Conservation (phyloP, 1,140 invertebrate species). For the Coelopa frigida region DNA sequence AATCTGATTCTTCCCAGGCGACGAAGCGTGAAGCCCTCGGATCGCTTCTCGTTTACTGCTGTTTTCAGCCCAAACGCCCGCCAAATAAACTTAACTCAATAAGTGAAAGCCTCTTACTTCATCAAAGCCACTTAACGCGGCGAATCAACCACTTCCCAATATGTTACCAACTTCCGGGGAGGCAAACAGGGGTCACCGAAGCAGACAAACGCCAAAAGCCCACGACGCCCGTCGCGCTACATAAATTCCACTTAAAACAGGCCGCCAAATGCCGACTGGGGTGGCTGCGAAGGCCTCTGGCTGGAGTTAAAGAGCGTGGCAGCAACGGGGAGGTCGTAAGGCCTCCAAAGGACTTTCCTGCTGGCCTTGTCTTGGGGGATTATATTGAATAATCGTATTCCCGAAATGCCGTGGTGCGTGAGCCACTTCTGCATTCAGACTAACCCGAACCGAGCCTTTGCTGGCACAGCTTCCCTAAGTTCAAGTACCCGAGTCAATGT, state of each 20-base stretch:
- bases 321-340: too few relatives aligned
- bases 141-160: conserved; percentile 23
- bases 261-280: too few relatives aligned
- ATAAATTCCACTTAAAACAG: conserved; percentile 42
- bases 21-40: conserved; percentile 41
- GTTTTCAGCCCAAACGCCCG: conserved; percentile 12
- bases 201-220: conserved; percentile 4
- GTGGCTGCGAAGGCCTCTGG: too few relatives aligned
- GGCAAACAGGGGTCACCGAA: conserved; percentile 22
- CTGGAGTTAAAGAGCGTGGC: too few relatives aligned
- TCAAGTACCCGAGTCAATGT: too few relatives aligned
- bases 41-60: conserved; percentile 22
- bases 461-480: too few relatives aligned
- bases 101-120: conserved; percentile 28
- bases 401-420: too few relatives aligned
- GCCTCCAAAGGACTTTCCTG: too few relatives aligned
- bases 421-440: too few relatives aligned
- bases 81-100: conserved; percentile 10
- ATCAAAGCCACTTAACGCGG: conserved; percentile 32
- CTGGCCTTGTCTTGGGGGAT: too few relatives aligned
- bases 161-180: conserved; percentile 41
- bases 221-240: conserved; percentile 31
- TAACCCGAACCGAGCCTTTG: too few relatives aligned
- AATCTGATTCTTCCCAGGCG: conserved; percentile 34
- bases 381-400: too few relatives aligned